Percentiles rank a stretch among this genome's conserved stretches.
These are phyloP conservation scores for Paracanthobrama guichenoti DNA, from an alignment of 2,113 vertebrate species.

Conservation along the genomic window DNA sequence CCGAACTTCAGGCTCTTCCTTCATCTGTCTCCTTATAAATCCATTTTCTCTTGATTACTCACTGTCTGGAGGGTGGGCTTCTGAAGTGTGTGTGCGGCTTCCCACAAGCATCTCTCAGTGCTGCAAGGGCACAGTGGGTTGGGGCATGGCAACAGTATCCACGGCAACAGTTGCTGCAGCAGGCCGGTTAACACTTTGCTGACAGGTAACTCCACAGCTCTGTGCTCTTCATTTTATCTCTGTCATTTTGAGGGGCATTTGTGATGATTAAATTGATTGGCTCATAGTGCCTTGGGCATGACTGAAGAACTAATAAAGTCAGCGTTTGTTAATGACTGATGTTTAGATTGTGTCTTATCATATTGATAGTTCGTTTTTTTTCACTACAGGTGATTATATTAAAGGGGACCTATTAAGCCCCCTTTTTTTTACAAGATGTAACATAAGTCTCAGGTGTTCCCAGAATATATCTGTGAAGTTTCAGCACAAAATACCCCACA, in stretches of 20 bases:
- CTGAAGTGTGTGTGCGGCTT: constrained; percentile 32
- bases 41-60: neutral
- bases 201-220: constrained; percentile 32
- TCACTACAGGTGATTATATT: neutral
- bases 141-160: constrained; percentile 67
- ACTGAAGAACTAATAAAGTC: neutral
- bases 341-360: constrained; percentile 14
- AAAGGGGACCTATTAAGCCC: neutral
- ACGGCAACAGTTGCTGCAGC: constrained; percentile 65
- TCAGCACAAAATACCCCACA: too few species aligned
- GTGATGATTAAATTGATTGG: neutral
- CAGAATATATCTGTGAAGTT: too few species aligned
- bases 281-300: neutral
- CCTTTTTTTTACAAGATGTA: too few species aligned
- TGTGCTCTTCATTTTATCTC: neutral
- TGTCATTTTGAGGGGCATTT: constrained; percentile 18
- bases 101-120: constrained; percentile 50
- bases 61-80: neutral
- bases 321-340: neutral
- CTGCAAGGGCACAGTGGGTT: constrained; percentile 52
- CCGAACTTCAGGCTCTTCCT: neutral
- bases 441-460: too few species aligned
- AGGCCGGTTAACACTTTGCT: constrained; percentile 62
- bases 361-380: neutral
- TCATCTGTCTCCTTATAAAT: constrained; percentile 20